Evolutionary conservation across 2,113 vertebrate genomes (phyloP).

Genomic region (Pseudolaguvia tuberculata): DNA sequence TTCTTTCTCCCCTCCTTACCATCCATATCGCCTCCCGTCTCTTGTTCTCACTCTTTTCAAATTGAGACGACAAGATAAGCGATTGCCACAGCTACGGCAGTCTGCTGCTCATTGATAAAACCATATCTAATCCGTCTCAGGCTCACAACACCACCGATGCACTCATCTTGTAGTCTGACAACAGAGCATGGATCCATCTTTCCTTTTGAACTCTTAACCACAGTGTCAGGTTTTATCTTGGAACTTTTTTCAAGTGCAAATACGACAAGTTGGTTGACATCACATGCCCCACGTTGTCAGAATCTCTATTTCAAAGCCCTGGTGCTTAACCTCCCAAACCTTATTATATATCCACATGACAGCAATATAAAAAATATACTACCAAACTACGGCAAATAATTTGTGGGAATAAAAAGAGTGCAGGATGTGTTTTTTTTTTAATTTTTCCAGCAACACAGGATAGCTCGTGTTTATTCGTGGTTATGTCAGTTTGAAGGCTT

Average conservation of each 20-base stretch:
- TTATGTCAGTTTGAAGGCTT: conserved; percentile 43
- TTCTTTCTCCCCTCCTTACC: conserved; percentile 28
- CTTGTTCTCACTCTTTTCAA: conserved; percentile 70
- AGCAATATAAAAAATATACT: conserved; percentile 1
- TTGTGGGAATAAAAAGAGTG: conserved; percentile 34
- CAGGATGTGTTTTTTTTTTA: conserved; percentile 30
- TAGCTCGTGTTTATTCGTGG: conserved; percentile 50
- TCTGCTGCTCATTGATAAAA: conserved; percentile 77
- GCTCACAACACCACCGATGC: conserved; percentile 63
- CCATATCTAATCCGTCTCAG: conserved; percentile 71
- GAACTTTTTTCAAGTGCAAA: conserved; percentile 57
- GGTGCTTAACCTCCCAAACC: conserved; percentile 5
- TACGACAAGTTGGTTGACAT: conserved; percentile 50
- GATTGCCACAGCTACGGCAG: conserved; percentile 62
- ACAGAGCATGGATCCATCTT: conserved; percentile 65
- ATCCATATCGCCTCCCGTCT: conserved; percentile 46
- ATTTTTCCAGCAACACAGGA: conserved; percentile 31
- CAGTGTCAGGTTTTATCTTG: conserved; percentile 64
- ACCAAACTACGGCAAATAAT: conserved; percentile 35
- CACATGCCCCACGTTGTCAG: conserved; percentile 18
- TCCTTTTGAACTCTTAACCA: conserved; percentile 60
- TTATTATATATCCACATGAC: conserved; percentile 40
- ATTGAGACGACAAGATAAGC: conserved; percentile 71
- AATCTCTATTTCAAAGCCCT: background rate
- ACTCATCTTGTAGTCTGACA: conserved; percentile 67